Percentiles rank a stretch among this genome's conserved stretches.
Evolutionary conservation across 92 coral and sea anemone species (phyloP).

Genomic region (Metridium senile): DNA sequence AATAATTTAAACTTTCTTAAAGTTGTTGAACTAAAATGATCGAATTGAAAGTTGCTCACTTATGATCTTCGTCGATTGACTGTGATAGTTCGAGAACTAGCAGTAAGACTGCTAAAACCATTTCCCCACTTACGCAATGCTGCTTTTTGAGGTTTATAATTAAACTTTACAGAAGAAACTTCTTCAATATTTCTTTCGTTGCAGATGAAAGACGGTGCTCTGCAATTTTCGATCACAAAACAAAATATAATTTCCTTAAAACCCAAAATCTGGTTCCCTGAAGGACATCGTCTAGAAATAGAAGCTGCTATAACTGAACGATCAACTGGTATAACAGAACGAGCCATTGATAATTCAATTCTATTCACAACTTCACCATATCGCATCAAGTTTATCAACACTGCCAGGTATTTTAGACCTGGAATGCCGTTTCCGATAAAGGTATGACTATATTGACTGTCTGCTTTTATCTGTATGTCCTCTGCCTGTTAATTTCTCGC

Average conservation of each 20-base stretch:
- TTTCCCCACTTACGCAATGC: no score
- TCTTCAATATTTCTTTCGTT: no score
- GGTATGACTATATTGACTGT: constrained; percentile 33
- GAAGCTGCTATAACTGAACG: constrained; percentile 74
- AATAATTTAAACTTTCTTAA: no score
- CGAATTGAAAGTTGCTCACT: no score
- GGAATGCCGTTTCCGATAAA: constrained; percentile 85
- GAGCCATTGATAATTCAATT: constrained; percentile 65
- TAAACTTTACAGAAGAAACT: no score
- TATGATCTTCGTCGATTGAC: no score
- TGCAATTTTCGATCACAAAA: constrained; percentile 2
- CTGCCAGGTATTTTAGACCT: constrained; percentile 84
- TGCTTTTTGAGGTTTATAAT: no score
- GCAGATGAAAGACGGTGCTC: constrained; percentile 37
- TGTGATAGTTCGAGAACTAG: no score
- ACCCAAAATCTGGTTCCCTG: constrained; percentile 82
- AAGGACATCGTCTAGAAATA: constrained; percentile 71
- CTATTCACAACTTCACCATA: constrained; percentile 81
- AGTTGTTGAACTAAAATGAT: no score
- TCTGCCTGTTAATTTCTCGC: no score
- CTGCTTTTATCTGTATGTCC: not conserved
- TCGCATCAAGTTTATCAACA: constrained; percentile 69
- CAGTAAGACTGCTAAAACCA: no score
- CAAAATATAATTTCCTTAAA: constrained; percentile 38
- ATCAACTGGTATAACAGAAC: constrained; percentile 78